phyloP scores from a whole-genome alignment of 2,797 vertebrate species.

The Chaenodraco wilsoni region DNA sequence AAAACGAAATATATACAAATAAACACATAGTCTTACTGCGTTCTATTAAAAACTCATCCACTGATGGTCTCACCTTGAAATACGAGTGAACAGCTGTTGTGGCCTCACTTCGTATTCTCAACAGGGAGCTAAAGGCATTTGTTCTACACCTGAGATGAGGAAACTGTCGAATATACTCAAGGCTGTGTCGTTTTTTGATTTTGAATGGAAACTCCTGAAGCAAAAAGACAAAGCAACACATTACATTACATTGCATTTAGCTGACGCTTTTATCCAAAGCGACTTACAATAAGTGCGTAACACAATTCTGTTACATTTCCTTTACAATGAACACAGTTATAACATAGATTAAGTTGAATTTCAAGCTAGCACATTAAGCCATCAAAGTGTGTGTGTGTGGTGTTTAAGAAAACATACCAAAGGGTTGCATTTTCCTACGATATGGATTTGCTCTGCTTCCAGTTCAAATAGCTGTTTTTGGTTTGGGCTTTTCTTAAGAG shows the following conservation, averaged over 20 bases:
- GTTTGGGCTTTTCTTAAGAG: constrained; percentile 87
- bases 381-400: neutral
- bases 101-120: constrained; percentile 93
- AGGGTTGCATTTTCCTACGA: constrained; percentile 89
- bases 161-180: constrained; percentile 90
- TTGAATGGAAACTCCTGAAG: constrained; percentile 89
- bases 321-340: neutral
- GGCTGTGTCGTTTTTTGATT: constrained; percentile 86
- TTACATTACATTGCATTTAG: too few relatives aligned
- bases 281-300: too few relatives aligned
- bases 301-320: too few relatives aligned
- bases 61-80: constrained; percentile 88
- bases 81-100: constrained; percentile 89
- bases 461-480: constrained; percentile 89
- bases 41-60: neutral
- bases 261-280: too few relatives aligned
- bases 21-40: neutral
- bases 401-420: constrained; percentile 77
- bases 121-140: constrained; percentile 86
- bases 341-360: neutral
- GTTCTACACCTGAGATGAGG: constrained; percentile 93
- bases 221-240: constrained; percentile 10
- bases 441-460: constrained; percentile 85
- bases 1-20: constrained; percentile 24
- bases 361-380: neutral